A percentile compares a stretch with the other conserved stretches of the same genome.
These are phyloP conservation scores for Caenorhabditis afra DNA, from an alignment of 2,888 invertebrate species.

Conservation along the genomic window DNA sequence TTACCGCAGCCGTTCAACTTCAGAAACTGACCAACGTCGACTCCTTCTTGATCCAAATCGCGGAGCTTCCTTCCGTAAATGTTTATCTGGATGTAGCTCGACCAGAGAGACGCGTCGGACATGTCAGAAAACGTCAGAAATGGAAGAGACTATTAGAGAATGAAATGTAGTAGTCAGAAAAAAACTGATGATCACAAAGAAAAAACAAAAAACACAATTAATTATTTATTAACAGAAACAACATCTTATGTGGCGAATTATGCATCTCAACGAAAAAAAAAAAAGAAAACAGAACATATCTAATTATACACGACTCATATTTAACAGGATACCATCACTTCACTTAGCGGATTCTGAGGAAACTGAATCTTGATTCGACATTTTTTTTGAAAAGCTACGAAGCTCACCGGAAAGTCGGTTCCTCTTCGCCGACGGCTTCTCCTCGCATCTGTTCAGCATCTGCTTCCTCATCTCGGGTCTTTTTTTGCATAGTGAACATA, in stretches of 20 bases:
- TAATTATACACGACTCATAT: conserved; percentile 1
- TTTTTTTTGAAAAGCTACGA: background rate
- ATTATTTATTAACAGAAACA: too few relatives aligned
- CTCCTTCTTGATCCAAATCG: conserved; percentile 15
- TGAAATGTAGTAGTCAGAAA: too few relatives aligned
- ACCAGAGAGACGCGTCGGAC: background rate
- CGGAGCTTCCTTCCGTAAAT: conserved; percentile 37
- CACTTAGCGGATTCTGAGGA: conserved; percentile 27
- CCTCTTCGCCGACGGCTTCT: too few relatives aligned
- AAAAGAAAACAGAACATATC: background rate
- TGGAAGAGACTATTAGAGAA: too few relatives aligned
- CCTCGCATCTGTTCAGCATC: too few relatives aligned
- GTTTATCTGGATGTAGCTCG: conserved; percentile 36
- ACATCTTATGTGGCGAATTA: too few relatives aligned
- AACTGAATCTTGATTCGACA: conserved; percentile 13
- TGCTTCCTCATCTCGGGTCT: too few relatives aligned
- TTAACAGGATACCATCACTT: background rate
- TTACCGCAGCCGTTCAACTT: conserved; percentile 35
- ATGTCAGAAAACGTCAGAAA: too few relatives aligned
- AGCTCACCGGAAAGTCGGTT: background rate
- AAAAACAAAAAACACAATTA: too few relatives aligned
- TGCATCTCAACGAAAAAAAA: too few relatives aligned
- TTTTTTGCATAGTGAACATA: background rate
- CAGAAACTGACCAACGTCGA: too few relatives aligned
- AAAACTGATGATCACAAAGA: too few relatives aligned